Base-by-base conservation (phyloP, 1,140 invertebrate genomes). In the Drosophila pectinifera region DNA sequence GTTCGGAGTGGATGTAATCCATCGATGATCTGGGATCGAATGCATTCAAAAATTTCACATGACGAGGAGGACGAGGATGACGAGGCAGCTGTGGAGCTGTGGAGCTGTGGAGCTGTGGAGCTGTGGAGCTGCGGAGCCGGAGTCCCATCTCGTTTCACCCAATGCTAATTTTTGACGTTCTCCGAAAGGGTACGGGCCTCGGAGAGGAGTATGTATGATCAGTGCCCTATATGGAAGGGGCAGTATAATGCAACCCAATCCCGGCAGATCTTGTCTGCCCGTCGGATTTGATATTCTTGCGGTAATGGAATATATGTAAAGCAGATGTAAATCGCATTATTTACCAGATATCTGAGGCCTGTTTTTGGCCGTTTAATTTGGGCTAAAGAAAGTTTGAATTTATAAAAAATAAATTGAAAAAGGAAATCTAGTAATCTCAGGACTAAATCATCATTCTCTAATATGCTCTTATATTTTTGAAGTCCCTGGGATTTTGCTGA, bases 31-130 rank as follows among this genome's bases (percentile, higher is more conserved):
- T 58, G 49, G 65, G 24, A 46, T 70, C 64, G 67, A 56, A 70
- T 68, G 67, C 67, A 72, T 72, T 70, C 64, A 72, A 70, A 72
- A 72, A 72, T 72, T 72, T 72, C 68, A 72, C 65, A 72, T 72
- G 51, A 70, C 18, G 49, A 46, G 10, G 24, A 48, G 31, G 59
- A 28, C 22, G 18, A 39, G 31, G 59, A 28, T 59, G 61, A 39
- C 42, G 62, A 41, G 65, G 64, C 64, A 56, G 48, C 34, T 38
- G 62, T 14, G 8, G 31, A 7, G n/a, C n/a, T 36, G 48, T 0
- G 28, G 48, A 54, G 16, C 59, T 26, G 58, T n/a, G n/a, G n/a
- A 56, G 48, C 34, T 38, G 62, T 14, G 8, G 31, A 56, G 48
- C 34, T 38, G 62, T 14, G 8, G 31, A 7, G n/a, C n/a, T 36